Evolutionary conservation across 92 coral and sea anemone species (phyloP).

Genomic region (Hydrozoanthus gracilis): DNA sequence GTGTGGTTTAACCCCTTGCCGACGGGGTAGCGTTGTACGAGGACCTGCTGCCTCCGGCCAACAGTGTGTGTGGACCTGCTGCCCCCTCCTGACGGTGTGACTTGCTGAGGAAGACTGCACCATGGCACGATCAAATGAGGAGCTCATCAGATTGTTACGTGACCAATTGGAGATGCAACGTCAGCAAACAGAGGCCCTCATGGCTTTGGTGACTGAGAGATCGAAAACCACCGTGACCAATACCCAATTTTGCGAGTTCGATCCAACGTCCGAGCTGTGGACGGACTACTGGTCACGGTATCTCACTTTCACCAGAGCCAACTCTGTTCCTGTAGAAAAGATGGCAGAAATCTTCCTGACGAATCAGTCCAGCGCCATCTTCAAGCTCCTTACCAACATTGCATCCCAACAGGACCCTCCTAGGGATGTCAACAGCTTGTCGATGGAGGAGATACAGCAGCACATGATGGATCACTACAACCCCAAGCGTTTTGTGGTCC

Average conservation of each 20-base stretch:
- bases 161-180: background rate
- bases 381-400: background rate
- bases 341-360: slow-evolving; percentile 31
- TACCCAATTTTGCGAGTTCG: slow-evolving; percentile 11
- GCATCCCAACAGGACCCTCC: slow-evolving; percentile 25
- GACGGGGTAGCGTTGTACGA: background rate
- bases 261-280: slow-evolving; percentile 31
- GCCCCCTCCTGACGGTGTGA: background rate
- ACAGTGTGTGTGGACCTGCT: background rate
- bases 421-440: slow-evolving; percentile 15
- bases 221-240: background rate
- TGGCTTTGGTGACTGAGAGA: no score
- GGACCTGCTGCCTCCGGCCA: background rate
- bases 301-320: slow-evolving; percentile 6
- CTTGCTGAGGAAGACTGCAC: background rate
- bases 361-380: slow-evolving; percentile 15
- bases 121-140: background rate
- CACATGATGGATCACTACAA: slow-evolving; percentile 16
- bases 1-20: background rate
- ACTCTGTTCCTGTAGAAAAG: background rate
- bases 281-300: slow-evolving; percentile 11
- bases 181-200: background rate
- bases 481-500: slow-evolving; percentile 26
- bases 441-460: slow-evolving; percentile 3
- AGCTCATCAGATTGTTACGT: background rate